Evolutionary conservation across 2,797 vertebrate genomes (phyloP), one percentile per base, ranked within the genome.

Genomic region (Dallia pectoralis): DNA sequence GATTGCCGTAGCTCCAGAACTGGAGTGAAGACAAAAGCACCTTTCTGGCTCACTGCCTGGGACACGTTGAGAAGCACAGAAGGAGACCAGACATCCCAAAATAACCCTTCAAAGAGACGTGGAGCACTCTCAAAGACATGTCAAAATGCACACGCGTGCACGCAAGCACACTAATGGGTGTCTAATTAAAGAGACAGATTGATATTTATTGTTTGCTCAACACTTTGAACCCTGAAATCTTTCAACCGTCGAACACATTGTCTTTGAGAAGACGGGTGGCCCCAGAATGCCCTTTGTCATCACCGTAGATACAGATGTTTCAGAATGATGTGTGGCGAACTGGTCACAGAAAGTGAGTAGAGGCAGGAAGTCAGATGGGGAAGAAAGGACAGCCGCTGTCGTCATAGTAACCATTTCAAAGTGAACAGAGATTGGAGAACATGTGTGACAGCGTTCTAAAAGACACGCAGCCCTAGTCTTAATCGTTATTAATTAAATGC

Each of bases 321-420:
- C 67, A 79, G 76, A 84, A 81, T 80, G 81, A 82, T 85, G 73
- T 79, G 72, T 22, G 51, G 76, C 79, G 77, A 85, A 87, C 87
- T 81, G 69, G 77, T 85, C 87, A 87, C 69, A 75, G 74, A 83
- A 89, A 88, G 87, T 72, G 76, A 80, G 69, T 75, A 74, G 70
- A 77, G 76, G 79, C 81, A 86, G 87, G 89, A 89, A 87, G 83
- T 90, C 85, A 88, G 88, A 82, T 87, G 85, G 86, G 81, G 79
- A 18, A 18, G n/a, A n/a, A 53, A n/a, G 4, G 61, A 59, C 61
- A 74, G 75, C 47, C 68, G 74, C 74, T 74, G 68, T 66, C 22
- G 15, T 68, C 9, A 19, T n/a, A 44, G n/a, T n/a, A 40, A 27
- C 47, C 22, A 40, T 27, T 69, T 7, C 22, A 72, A 74, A 51